These are phyloP conservation scores for Galerucella calmariensis DNA, from an alignment of 2,888 invertebrate species.

Conservation along the genomic window DNA sequence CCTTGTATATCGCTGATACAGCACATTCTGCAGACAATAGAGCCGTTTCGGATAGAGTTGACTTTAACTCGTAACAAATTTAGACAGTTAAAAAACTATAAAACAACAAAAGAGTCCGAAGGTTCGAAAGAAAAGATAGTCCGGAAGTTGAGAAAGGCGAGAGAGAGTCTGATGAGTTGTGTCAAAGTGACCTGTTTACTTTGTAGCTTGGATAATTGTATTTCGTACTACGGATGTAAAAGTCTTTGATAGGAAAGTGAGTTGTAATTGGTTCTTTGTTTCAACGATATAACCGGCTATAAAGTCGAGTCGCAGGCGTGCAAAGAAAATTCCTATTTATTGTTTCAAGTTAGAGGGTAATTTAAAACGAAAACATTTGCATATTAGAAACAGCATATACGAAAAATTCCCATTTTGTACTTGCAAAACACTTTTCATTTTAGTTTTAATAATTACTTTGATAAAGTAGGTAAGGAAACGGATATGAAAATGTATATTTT, in stretches of 20 bases:
- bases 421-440: not conserved
- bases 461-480: no score
- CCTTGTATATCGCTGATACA: not conserved
- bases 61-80: constrained; percentile 45
- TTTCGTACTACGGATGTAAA: constrained; percentile 53
- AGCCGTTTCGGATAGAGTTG: constrained; percentile 37
- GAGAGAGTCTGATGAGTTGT: constrained; percentile 47
- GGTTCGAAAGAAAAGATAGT: constrained; percentile 36
- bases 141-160: constrained; percentile 27
- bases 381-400: constrained; percentile 15
- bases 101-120: constrained; percentile 43
- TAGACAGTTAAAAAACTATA: constrained; percentile 46
- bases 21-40: constrained; percentile 38
- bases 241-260: constrained; percentile 54
- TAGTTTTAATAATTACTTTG: not conserved
- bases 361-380: constrained; percentile 43
- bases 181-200: constrained; percentile 54
- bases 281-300: constrained; percentile 41
- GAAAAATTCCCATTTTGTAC: not conserved
- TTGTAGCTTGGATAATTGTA: constrained; percentile 57
- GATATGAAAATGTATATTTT: no score
- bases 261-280: constrained; percentile 52
- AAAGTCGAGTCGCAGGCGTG: constrained; percentile 35
- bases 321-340: constrained; percentile 39
- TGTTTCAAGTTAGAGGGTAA: constrained; percentile 36